These are phyloP conservation scores for Oscheius sp. DNA, from an alignment of 1,140 invertebrate species.

Conservation along the genomic window DNA sequence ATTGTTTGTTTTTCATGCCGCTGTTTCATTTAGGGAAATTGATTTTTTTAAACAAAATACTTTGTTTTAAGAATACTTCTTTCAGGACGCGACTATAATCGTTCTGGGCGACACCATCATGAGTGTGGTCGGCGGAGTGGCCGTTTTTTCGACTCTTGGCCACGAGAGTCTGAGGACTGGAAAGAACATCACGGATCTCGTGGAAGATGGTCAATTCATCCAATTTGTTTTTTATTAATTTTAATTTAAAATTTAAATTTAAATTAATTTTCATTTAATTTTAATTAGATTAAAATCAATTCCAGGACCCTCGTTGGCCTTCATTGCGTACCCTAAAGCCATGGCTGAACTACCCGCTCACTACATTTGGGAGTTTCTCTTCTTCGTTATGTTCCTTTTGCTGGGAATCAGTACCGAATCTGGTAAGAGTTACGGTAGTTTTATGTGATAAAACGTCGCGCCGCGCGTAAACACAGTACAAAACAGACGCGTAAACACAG, in stretches of 20 bases:
- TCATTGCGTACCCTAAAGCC: conserved; percentile 62
- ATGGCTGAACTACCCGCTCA: conserved; percentile 60
- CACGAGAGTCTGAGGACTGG: conserved; percentile 64
- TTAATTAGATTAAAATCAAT: not conserved
- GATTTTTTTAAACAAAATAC: no score
- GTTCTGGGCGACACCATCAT: conserved; percentile 71
- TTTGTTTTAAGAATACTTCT: not conserved
- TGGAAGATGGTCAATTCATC: no score
- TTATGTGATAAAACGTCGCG: not conserved
- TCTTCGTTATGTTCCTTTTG: conserved; percentile 62
- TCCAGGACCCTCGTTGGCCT: conserved; percentile 35
- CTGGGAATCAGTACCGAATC: conserved; percentile 61
- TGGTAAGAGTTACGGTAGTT: conserved; percentile 12
- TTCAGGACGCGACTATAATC: conserved; percentile 68
- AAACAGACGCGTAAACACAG: no score
- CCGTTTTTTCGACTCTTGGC: conserved; percentile 69
- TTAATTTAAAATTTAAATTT: no score
- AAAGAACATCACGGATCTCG: not conserved
- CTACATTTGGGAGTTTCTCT: conserved; percentile 64
- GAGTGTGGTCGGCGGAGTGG: conserved; percentile 67
- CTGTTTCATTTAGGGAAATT: no score
- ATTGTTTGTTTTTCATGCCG: no score
- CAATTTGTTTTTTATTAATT: no score
- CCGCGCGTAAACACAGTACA: no score
- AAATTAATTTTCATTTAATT: no score